phyloP scores from a whole-genome alignment of 2,888 invertebrate species.

The Lottia scabra region DNA sequence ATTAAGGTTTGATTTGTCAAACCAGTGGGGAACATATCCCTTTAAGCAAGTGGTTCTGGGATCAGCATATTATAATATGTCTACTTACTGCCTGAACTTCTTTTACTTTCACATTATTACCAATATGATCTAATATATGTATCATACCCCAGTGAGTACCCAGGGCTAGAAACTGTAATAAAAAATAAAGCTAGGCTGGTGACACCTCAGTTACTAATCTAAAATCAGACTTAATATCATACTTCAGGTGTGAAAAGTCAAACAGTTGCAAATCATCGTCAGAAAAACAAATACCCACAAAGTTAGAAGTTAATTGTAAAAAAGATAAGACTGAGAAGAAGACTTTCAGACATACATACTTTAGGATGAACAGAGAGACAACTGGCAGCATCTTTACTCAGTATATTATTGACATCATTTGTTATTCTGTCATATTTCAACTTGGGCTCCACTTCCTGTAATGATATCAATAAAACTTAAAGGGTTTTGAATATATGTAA shows the following conservation, averaged over 20 bases:
- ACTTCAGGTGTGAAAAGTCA: too few relatives aligned
- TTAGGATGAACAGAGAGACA: constrained; percentile 94
- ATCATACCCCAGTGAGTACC: constrained; percentile 94
- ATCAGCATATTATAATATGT: too few relatives aligned
- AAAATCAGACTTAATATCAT: too few relatives aligned
- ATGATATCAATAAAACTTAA: background rate
- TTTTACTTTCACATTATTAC: constrained; percentile 81
- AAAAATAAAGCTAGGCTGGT: background rate
- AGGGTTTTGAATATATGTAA: too few relatives aligned
- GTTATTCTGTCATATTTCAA: constrained; percentile 90
- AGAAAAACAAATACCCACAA: too few relatives aligned
- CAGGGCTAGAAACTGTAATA: constrained; percentile 84
- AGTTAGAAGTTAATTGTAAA: too few relatives aligned
- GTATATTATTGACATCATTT: constrained; percentile 87
- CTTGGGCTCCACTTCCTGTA: constrained; percentile 76
- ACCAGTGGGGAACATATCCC: too few relatives aligned
- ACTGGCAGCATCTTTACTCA: constrained; percentile 88
- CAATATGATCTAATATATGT: constrained; percentile 91
- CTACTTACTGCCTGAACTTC: constrained; percentile 75
- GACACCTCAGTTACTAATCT: too few relatives aligned
- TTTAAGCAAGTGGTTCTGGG: too few relatives aligned
- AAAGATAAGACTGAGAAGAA: too few relatives aligned
- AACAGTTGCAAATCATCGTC: too few relatives aligned
- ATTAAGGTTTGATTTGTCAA: too few relatives aligned
- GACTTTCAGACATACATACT: constrained; percentile 69